These are phyloP conservation scores for Marronus borbonicus DNA, from an alignment of 2,888 invertebrate genomes.

Conservation along the genomic window DNA sequence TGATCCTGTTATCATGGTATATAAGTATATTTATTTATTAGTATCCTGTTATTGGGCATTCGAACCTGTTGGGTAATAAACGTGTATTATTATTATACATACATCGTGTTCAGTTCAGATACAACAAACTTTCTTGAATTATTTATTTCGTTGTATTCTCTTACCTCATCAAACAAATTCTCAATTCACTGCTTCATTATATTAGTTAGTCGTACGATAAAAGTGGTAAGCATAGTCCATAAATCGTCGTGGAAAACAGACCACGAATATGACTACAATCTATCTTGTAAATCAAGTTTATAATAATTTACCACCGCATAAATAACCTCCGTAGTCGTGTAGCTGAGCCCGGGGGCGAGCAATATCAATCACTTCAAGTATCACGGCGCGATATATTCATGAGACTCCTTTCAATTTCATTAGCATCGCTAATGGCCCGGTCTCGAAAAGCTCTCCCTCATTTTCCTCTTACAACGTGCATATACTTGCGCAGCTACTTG, in stretches of 20 bases:
- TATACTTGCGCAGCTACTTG: slow-evolving; percentile 5
- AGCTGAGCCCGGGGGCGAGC: slow-evolving; percentile 13
- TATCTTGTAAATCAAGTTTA: slow-evolving; percentile 23
- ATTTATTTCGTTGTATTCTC: too few relatives aligned
- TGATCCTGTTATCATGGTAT: too few relatives aligned
- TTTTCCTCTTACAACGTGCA: background rate
- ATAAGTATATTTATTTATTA: too few relatives aligned
- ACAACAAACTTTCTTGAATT: too few relatives aligned
- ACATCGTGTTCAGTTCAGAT: too few relatives aligned
- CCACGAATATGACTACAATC: slow-evolving; percentile 17
- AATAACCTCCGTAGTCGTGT: slow-evolving; percentile 1
- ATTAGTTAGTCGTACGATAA: background rate
- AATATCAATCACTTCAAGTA: slow-evolving; percentile 49
- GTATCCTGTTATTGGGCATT: too few relatives aligned
- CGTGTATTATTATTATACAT: too few relatives aligned
- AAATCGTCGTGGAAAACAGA: slow-evolving; percentile 7
- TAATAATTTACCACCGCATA: slow-evolving; percentile 42
- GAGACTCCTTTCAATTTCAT: slow-evolving; percentile 63
- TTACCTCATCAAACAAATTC: background rate
- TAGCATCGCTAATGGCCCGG: slow-evolving; percentile 63
- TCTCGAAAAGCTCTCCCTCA: slow-evolving; percentile 42
- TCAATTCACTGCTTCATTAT: background rate
- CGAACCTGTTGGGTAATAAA: too few relatives aligned
- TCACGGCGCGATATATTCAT: slow-evolving; percentile 60
- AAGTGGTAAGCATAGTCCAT: background rate